Evolutionary conservation across 2,797 vertebrate species (phyloP).

Genomic region (Orestias chungarensis): DNA sequence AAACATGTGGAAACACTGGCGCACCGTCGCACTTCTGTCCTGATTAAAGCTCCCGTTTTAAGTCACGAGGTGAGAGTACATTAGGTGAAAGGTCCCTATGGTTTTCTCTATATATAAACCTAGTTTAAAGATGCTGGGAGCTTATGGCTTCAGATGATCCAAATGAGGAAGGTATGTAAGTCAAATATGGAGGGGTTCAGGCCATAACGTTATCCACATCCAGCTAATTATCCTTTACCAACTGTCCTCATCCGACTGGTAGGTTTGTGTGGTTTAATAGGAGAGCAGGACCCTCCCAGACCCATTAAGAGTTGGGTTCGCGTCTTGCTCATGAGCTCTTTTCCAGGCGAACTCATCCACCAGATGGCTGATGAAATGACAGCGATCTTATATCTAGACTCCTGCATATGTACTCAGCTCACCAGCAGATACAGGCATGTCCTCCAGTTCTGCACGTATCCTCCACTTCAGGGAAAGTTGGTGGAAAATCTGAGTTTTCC

Average conservation of each 20-base stretch:
- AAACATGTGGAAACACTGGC: background rate
- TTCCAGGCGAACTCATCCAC: constrained; percentile 46
- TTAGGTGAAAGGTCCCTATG: background rate
- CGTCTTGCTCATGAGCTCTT: constrained; percentile 55
- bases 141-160: constrained; percentile 27
- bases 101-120: constrained; percentile 15
- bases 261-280: constrained; percentile 31
- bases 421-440: constrained; percentile 43
- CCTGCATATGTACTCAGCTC: constrained; percentile 42
- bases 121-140: constrained; percentile 20
- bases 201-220: background rate
- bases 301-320: constrained; percentile 42
- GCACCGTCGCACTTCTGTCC: constrained; percentile 20
- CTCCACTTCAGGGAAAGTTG: constrained; percentile 31
- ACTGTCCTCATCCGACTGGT: constrained; percentile 22
- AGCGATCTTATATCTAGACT: constrained; percentile 37
- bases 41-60: background rate
- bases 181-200: constrained; percentile 44
- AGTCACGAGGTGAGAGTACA: background rate
- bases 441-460: constrained; percentile 37
- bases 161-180: constrained; percentile 61
- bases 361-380: constrained; percentile 72
- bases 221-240: constrained; percentile 15
- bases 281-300: constrained; percentile 12
- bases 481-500: constrained; percentile 58